A percentile compares a stretch with the other conserved stretches of the same genome.
These are phyloP conservation scores for Crematogaster levior DNA, from an alignment of 2,888 invertebrate species.

Conservation along the genomic window DNA sequence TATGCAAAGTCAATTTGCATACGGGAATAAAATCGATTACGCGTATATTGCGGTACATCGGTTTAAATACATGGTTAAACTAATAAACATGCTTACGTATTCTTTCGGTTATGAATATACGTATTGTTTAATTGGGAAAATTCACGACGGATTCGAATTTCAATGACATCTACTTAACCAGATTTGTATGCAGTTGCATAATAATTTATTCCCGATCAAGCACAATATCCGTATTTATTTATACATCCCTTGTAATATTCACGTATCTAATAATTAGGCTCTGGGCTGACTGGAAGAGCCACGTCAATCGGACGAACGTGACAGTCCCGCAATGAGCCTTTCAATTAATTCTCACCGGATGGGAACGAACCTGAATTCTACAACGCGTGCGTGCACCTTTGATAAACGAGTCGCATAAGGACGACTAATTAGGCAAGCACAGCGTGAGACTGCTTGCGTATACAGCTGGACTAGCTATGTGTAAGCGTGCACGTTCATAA, in stretches of 20 bases:
- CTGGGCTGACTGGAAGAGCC: slow-evolving; percentile 48
- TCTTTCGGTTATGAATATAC: slow-evolving; percentile 21
- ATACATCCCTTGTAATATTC: slow-evolving; percentile 31
- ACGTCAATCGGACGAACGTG: slow-evolving; percentile 45
- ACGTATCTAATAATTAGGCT: slow-evolving; percentile 41
- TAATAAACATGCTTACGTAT: slow-evolving; percentile 44
- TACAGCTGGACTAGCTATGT: slow-evolving; percentile 26
- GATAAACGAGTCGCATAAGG: slow-evolving; percentile 71
- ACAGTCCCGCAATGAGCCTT: slow-evolving; percentile 50
- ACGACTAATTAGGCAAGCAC: slow-evolving; percentile 68
- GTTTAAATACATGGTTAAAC: slow-evolving; percentile 31
- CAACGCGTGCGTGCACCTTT: slow-evolving; percentile 56
- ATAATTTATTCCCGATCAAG: slow-evolving; percentile 47
- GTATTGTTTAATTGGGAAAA: slow-evolving; percentile 45
- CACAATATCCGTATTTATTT: slow-evolving; percentile 28
- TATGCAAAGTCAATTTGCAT: slow-evolving; percentile 38
- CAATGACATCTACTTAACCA: slow-evolving; percentile 41
- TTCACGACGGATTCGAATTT: slow-evolving; percentile 21
- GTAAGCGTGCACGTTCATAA: slow-evolving; percentile 29
- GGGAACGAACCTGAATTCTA: slow-evolving; percentile 30
- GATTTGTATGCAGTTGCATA: slow-evolving; percentile 46
- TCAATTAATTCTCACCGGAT: slow-evolving; percentile 65
- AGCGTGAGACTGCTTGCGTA: slow-evolving; percentile 49
- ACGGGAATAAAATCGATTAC: slow-evolving; percentile 42
- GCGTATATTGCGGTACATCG: slow-evolving; percentile 25